phyloP scores from a whole-genome alignment of 2,888 invertebrate species.

The Epirrita christyi region DNA sequence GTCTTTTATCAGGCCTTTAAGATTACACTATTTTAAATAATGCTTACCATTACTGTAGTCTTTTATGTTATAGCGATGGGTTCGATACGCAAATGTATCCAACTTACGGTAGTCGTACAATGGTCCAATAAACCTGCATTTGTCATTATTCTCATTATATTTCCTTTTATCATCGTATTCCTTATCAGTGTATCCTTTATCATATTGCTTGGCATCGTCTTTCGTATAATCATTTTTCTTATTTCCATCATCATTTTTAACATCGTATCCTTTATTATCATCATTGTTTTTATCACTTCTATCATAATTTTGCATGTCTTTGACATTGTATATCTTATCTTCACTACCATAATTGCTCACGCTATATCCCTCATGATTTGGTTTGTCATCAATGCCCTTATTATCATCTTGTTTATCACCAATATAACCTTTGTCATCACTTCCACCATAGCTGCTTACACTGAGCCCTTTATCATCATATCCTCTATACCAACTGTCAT shows the following conservation, averaged over 20 bases:
- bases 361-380: not conserved
- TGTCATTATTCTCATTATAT: not conserved
- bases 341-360: not conserved
- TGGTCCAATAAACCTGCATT: conserved; percentile 2
- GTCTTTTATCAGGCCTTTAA: no score
- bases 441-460: not conserved
- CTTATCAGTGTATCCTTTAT: not conserved
- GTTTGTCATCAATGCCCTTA: conserved; percentile 1
- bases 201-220: not conserved
- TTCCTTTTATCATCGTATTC: not conserved
- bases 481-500: not conserved
- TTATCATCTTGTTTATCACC: conserved; percentile 1
- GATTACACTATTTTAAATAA: not conserved
- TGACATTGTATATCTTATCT: not conserved
- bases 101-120: conserved; percentile 16
- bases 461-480: not conserved
- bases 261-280: not conserved
- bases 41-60: not conserved
- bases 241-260: not conserved
- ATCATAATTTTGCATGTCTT: not conserved
- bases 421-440: conserved; percentile 5
- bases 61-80: not conserved
- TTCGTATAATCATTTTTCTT: not conserved
- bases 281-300: not conserved
- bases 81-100: not conserved